These are phyloP conservation scores for Taeniopygia guttata DNA, from an alignment of 2,797 vertebrate species.

Conservation along the genomic window DNA sequence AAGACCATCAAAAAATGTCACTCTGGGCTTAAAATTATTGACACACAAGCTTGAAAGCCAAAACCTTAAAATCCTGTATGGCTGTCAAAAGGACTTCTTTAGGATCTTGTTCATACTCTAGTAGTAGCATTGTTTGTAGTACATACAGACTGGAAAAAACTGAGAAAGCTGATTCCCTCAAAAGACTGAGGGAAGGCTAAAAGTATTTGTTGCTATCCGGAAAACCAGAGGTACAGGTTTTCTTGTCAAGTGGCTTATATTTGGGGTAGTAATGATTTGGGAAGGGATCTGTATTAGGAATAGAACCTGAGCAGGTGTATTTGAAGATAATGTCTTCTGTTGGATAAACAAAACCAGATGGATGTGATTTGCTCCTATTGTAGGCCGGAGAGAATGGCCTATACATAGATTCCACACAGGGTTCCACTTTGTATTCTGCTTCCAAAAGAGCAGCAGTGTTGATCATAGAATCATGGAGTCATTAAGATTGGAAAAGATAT, in stretches of 20 bases:
- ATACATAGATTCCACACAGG: neutral
- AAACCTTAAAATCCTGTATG: neutral
- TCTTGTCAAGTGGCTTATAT: neutral
- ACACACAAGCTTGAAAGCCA: neutral
- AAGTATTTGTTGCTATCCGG: neutral
- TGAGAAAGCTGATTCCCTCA: neutral
- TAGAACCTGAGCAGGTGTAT: neutral
- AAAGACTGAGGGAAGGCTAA: neutral
- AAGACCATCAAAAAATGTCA: neutral
- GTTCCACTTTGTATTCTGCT: neutral
- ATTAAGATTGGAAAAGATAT: neutral
- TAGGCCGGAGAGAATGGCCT: neutral
- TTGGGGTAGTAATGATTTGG: neutral
- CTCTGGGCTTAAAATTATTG: conserved; percentile 16
- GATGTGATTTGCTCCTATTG: neutral
- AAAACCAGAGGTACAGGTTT: neutral
- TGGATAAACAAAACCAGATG: neutral
- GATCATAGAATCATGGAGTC: neutral
- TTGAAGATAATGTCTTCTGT: neutral
- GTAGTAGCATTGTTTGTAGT: neutral
- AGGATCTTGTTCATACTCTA: neutral
- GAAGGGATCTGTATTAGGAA: neutral
- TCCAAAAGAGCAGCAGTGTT: accelerated
- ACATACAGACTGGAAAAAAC: neutral
- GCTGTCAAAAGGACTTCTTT: neutral